These are phyloP conservation scores for Ladona fulva DNA, from an alignment of 1,140 invertebrate genomes.

Conservation along the genomic window DNA sequence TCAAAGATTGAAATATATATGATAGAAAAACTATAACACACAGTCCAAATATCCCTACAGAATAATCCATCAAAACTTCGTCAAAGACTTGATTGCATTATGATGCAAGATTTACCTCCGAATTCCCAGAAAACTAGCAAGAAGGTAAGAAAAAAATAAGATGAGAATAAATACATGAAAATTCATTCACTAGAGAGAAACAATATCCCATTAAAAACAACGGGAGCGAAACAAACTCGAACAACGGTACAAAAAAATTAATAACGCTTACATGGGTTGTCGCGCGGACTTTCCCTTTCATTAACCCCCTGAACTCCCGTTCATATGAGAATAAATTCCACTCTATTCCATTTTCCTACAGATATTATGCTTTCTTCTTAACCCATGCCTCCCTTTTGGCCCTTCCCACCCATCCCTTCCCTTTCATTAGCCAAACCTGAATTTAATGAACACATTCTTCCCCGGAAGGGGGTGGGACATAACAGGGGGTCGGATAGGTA, in stretches of 20 bases:
- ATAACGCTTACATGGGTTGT: background rate
- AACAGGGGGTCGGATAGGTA: no score
- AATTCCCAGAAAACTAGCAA: background rate
- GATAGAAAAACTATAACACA: no score
- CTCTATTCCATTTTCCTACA: background rate
- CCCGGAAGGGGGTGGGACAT: background rate
- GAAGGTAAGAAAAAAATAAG: background rate
- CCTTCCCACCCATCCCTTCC: background rate
- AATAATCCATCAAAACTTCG: no score
- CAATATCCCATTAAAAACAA: background rate
- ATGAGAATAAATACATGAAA: background rate
- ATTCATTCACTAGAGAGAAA: background rate
- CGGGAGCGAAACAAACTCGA: background rate
- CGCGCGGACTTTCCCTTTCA: background rate
- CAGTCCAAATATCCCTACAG: no score
- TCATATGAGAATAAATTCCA: background rate
- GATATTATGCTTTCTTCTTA: background rate
- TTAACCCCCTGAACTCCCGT: background rate
- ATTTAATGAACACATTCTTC: background rate
- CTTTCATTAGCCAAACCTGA: background rate
- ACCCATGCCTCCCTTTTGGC: background rate
- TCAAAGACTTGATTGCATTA: no score
- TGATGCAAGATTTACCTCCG: no score
- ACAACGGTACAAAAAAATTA: background rate
- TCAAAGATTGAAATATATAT: no score